These are phyloP conservation scores for Chitala chitala DNA, from an alignment of 2,113 vertebrate species.

Conservation along the genomic window DNA sequence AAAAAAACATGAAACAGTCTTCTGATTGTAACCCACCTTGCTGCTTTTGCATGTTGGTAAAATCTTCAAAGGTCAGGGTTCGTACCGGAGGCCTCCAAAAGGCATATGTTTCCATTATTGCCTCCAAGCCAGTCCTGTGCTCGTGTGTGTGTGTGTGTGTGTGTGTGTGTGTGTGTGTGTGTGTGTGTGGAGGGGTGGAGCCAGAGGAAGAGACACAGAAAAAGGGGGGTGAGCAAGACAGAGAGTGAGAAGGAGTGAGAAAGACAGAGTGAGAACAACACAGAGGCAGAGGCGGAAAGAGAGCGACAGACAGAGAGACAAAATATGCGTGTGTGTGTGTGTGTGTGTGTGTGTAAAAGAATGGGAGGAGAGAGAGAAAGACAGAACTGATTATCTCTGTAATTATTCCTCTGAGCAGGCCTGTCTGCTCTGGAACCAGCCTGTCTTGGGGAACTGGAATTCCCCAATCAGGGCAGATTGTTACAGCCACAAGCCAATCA, in stretches of 20 bases:
- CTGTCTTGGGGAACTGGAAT: slow-evolving; percentile 44
- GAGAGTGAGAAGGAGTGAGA: slow-evolving; percentile 26
- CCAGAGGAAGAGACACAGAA: slow-evolving; percentile 34
- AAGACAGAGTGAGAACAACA: slow-evolving; percentile 27
- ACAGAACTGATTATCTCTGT: slow-evolving; percentile 66
- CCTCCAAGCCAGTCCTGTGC: slow-evolving; percentile 89
- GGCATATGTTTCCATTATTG: slow-evolving; percentile 98
- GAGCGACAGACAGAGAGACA: slow-evolving; percentile 22
- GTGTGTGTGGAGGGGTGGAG: slow-evolving; percentile 30
- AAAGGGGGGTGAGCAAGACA: slow-evolving; percentile 35
- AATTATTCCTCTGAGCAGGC: slow-evolving; percentile 51
- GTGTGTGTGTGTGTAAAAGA: no score
- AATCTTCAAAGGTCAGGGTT: slow-evolving; percentile 96
- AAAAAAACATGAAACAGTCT: slow-evolving; percentile 25
- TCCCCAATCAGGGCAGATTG: slow-evolving; percentile 46
- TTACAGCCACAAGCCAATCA: slow-evolving; percentile 58
- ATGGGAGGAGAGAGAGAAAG: no score
- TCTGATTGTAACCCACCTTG: slow-evolving; percentile 68
- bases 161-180: not conserved
- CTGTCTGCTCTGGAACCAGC: slow-evolving; percentile 35
- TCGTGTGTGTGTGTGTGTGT: not conserved
- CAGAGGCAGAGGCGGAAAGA: slow-evolving; percentile 32
- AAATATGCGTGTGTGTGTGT: slow-evolving; percentile 64
- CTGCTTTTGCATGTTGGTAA: slow-evolving; percentile 98
- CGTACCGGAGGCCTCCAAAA: slow-evolving; percentile 98